Base-by-base conservation (phyloP, 2,797 vertebrate species). In the Arrhamphus sclerolepis region DNA sequence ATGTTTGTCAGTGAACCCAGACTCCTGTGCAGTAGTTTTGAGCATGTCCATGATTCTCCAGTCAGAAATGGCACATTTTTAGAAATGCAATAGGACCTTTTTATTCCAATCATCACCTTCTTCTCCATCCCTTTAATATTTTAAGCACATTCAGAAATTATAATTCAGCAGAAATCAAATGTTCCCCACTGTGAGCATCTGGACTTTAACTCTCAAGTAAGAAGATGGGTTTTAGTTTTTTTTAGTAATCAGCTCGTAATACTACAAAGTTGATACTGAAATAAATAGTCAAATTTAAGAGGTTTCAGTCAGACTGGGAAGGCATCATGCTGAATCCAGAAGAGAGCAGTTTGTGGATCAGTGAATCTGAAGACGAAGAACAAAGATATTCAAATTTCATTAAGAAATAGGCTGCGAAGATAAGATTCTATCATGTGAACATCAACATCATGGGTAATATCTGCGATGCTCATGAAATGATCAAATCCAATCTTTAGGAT, bases 211-310 rank as follows among this genome's bases (percentile, higher is more conserved):
- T 16, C 34, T 16, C 14, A 52, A 52, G 13, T 21, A 7, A 21
- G 31, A 50, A 34, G 29, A 13, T 6, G 6, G 17, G 6, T 2
- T 2, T 34, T n/a, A n/a, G n/a, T n/a, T 17, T 11, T 16, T 21
- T 21, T 22, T 1, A 52, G 49, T 19, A 34, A 6, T 22, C 4
- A 11, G 34, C 20, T 7, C 2, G 13, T 3, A 43, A 44, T 34
- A 16, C n/a, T 22, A 2, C 22, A 14, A 41, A 6, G 46, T 71
- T 26, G n/a, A n/a, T 47, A 31, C 20, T 20, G 40, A 47, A 67
- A 63, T 51, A 48, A 43, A 47, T 46, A 28, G 3, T 31, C 38
- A 41, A 29, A 56, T 59, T 57, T 43, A 31, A 56, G 5, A 52
- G 57, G 29, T 29, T 28, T 14, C n/a, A 21, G 42, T 24, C 56